Evolutionary conservation across 1,140 invertebrate species (phyloP), one percentile per base, ranked within the genome.

Genomic region (Rhynchophorus ferrugineus): DNA sequence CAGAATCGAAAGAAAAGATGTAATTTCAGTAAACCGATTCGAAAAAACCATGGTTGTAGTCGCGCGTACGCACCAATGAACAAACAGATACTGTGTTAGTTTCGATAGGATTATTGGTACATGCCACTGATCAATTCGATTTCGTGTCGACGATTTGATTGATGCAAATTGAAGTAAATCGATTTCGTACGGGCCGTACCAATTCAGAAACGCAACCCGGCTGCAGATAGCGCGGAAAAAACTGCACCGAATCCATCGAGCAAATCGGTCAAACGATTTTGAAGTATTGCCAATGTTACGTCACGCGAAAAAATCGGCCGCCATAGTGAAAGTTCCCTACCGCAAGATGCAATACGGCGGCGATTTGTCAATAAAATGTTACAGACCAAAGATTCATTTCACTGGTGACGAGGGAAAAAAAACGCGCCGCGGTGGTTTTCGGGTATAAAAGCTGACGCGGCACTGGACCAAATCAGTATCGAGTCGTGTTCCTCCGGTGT

Each of bases 341-440:
- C 63, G 45, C 63, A 65, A 61, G 58, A 63, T 63, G 60, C 61
- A 65, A 65, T 65, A 62, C 56, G 54, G 44, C 46, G 41, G 56
- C 39, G 44, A 56, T 62, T 62, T 62, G 58, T 60, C 56, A 64
- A 59, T 58, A 57, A 51, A 55, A 6, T 54, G 57, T 56, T 57
- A 63, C 61, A 65, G 54, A 57, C 56, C 44, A 49, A 54, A 57
- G 49, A 56, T 46, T 49, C 59, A 58, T 61, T 64, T 64, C 61
- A 58, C 61, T 56, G 52, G 42, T 11, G 18, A 22, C 39, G 44
- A 43, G 44, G 56, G 57, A 43, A 53, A n/a, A n/a, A 57, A 59
- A 63, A 60, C 37, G 39, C 29, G 19, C 48, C 21, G 29, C 39
- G 39, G 36, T 22, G 50, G 22, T 48, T 50, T 59, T 60, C 58